Percentiles rank a stretch among this genome's conserved stretches.
These are phyloP conservation scores for Glossophaga mutica DNA, from an alignment of 2,797 vertebrate genomes.

Conservation along the genomic window DNA sequence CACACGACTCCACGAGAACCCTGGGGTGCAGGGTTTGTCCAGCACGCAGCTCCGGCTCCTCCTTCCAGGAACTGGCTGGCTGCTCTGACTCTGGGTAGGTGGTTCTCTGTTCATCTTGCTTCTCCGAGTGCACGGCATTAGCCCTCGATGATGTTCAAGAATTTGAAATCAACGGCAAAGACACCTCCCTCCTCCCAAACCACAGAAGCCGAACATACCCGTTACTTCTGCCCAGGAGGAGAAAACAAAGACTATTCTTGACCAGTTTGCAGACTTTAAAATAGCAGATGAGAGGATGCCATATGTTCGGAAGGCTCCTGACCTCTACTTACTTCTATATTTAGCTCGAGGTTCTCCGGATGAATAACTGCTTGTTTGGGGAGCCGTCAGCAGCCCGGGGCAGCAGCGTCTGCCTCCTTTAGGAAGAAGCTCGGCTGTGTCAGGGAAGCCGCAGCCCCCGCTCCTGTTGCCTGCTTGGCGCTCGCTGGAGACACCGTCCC, in stretches of 20 bases:
- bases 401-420: neutral
- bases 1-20: fast-evolving
- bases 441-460: neutral
- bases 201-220: fast-evolving
- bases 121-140: neutral
- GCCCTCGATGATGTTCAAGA: neutral
- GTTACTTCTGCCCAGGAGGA: neutral
- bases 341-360: neutral
- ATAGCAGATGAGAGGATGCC: neutral
- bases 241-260: neutral
- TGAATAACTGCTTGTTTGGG: neutral
- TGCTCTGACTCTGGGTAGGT: fast-evolving
- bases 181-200: neutral
- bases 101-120: neutral
- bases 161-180: neutral
- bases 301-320: neutral
- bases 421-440: neutral
- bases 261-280: neutral
- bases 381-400: neutral
- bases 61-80: neutral
- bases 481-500: neutral
- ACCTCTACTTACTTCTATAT: neutral
- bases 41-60: neutral
- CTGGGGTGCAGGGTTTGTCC: neutral
- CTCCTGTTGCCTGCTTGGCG: neutral